Evolutionary conservation across 2,888 invertebrate species (phyloP).

Genomic region (Sphecodes monilicornis): DNA sequence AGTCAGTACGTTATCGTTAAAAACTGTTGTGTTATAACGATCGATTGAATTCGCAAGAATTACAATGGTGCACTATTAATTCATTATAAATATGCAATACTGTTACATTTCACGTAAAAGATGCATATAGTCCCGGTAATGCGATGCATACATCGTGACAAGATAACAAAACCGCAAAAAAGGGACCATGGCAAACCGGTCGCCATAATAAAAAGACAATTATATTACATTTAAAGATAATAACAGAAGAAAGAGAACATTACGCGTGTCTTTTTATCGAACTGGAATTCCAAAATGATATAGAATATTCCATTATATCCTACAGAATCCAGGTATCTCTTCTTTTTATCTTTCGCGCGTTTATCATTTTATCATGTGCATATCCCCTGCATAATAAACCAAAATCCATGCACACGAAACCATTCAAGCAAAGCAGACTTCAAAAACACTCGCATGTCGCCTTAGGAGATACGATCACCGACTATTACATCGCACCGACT

Average conservation of each 20-base stretch:
- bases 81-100: neutral
- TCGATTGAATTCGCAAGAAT: neutral
- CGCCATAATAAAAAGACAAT: neutral
- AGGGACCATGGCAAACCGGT: neutral
- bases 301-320: neutral
- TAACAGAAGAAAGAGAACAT: neutral
- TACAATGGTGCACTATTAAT: neutral
- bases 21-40: neutral
- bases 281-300: neutral
- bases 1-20: neutral
- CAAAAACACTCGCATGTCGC: neutral
- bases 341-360: too few species aligned
- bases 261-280: neutral
- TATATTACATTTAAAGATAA: neutral
- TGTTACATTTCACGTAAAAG: neutral
- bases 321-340: neutral
- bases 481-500: neutral
- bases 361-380: neutral
- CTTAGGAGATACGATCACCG: neutral
- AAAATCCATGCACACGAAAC: neutral
- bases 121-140: neutral
- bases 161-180: neutral
- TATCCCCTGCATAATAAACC: neutral
- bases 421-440: neutral
- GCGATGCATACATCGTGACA: neutral